Percentiles rank a stretch among this genome's conserved stretches.
Conservation (phyloP, 2,888 invertebrate genomes). For the Subacronicta megacephala region DNA sequence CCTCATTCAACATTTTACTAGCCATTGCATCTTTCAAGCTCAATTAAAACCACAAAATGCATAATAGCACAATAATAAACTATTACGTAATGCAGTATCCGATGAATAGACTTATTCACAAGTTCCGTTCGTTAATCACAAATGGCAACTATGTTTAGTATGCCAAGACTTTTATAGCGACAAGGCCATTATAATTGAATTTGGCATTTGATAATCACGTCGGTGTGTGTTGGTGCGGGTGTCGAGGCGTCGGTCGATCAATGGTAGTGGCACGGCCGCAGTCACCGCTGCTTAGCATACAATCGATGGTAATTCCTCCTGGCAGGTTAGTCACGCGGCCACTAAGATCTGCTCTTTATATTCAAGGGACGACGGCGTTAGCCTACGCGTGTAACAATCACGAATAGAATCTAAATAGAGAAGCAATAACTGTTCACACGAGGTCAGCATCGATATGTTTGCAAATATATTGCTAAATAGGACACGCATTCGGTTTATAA, state of each 20-base stretch:
- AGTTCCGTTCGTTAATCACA: conserved; percentile 52
- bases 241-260: conserved; percentile 43
- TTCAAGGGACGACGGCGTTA: conserved; percentile 71
- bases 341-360: conserved; percentile 79
- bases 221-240: conserved; percentile 25
- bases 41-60: conserved; percentile 47
- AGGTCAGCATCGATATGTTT: conserved; percentile 79
- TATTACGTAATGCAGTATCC: conserved; percentile 44
- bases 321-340: conserved; percentile 82
- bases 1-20: conserved; percentile 40
- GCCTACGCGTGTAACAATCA: conserved; percentile 80
- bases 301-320: conserved; percentile 83
- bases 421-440: conserved; percentile 85
- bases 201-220: conserved; percentile 57
- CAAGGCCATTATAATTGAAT: conserved; percentile 57
- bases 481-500: conserved; percentile 57
- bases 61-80: conserved; percentile 46
- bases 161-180: conserved; percentile 48
- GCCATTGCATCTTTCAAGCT: conserved; percentile 21
- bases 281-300: conserved; percentile 80
- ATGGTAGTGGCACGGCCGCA: conserved; percentile 49
- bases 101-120: conserved; percentile 42
- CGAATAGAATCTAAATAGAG: conserved; percentile 79
- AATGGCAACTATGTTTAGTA: conserved; percentile 49
- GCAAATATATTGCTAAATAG: conserved; percentile 76